Evolutionary conservation across 23 tunicate genomes (phyloP), one percentile per base, ranked within the genome.

Genomic region (Halocynthia aurantium): DNA sequence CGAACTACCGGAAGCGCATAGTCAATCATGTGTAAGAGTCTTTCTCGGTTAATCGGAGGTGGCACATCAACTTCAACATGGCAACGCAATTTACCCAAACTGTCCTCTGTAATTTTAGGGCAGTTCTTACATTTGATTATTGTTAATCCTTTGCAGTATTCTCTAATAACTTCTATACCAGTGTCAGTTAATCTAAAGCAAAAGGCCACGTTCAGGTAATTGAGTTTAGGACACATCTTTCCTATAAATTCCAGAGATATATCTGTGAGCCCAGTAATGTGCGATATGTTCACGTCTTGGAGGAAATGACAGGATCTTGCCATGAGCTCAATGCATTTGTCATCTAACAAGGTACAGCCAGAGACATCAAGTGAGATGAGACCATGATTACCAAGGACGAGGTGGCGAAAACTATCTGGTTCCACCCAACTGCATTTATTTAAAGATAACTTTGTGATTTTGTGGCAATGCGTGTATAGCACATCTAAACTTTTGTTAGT

Each of bases 141-240:
- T 18, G 4, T 19, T 10, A 74, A 54, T 54, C 56, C 60, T 55
- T 56, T 53, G 31, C 78, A 74, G 63, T 74, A 74, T 74, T 74
- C 78, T 18, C 57, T 54, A 22, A 74, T 51, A 8, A 74, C 31
- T 22, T 8, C 31, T 10, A 74, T 50, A 15, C 78, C 78, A 53
- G 78, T 18, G 57, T 74, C 78, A 5, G 78, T 52, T 22, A 74
- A 54, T 56, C 57, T 53, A 62, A 62, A 74, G 40, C 78, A 74
- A 8, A 22, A 62, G 5, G 56, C 57, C 15, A 74, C 56, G 31
- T 54, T 54, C 10, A 74, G 57, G 31, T 54, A 64, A 22, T 5
- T 54, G 10, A 74, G 31, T 12, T 74, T 74, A 5, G 31, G 62
- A n/a, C 78, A 51, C 21, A 19, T 53, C 57, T 74, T 74, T 74